Conservation (phyloP, 2,797 vertebrate genomes). For the Pteronotus mesoamericanus region DNA sequence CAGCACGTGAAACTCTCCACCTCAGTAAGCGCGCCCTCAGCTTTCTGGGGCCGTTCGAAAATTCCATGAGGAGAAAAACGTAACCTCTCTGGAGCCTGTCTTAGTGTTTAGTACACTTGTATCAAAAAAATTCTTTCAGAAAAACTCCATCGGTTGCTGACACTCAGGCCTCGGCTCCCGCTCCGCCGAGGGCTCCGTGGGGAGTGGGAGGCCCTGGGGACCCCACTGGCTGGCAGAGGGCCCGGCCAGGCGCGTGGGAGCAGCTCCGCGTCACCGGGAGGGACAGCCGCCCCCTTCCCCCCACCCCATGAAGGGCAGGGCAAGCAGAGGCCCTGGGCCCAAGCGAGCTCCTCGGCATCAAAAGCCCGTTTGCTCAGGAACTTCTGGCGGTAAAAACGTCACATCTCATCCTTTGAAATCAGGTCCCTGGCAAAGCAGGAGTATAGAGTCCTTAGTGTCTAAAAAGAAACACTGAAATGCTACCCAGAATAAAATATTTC, state of each 20-base stretch:
- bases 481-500: not conserved
- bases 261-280: not conserved
- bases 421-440: constrained; percentile 6
- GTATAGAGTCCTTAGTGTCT: not conserved
- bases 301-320: not conserved
- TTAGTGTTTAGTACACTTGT: not conserved
- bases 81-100: not conserved
- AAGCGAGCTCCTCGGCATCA: not conserved
- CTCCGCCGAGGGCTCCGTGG: not conserved
- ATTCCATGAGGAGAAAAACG: not conserved
- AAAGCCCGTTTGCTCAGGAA: not conserved
- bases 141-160: not conserved
- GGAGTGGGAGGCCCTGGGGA: not conserved
- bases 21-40: not conserved
- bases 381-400: not conserved
- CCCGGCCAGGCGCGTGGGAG: not conserved
- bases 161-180: not conserved
- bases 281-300: not conserved
- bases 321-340: not conserved
- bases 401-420: constrained; percentile 1
- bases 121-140: not conserved
- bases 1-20: not conserved
- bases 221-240: not conserved
- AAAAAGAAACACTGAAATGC: not conserved
- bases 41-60: not conserved